phyloP scores from a whole-genome alignment of 1,140 invertebrate species.

The Procambarus clarkii region DNA sequence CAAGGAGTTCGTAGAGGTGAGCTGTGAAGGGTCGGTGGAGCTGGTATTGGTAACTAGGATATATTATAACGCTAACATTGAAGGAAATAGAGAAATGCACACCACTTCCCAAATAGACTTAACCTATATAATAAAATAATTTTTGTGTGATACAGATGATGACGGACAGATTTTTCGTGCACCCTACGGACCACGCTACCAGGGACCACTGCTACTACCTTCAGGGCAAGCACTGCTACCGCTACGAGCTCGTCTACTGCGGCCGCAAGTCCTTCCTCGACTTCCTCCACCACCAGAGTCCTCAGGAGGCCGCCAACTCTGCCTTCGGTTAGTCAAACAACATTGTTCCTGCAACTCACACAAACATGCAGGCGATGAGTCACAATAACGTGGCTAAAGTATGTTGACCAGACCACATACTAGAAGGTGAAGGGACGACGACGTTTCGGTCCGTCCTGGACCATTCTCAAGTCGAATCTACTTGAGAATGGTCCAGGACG shows the following conservation, averaged over 20 bases:
- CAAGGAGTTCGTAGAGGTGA: constrained; percentile 66
- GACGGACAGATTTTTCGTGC: constrained; percentile 71
- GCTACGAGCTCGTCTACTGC: constrained; percentile 64
- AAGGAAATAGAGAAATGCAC: too few species aligned
- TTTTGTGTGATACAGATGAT: constrained; percentile 60
- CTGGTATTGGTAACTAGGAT: too few species aligned
- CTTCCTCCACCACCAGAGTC: constrained; percentile 52
- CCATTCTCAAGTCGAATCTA: too few species aligned
- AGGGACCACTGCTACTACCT: constrained; percentile 58
- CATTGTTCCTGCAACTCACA: neutral
- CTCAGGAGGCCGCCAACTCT: neutral
- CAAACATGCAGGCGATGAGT: too few species aligned
- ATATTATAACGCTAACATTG: too few species aligned
- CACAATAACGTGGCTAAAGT: too few species aligned
- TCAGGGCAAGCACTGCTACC: constrained; percentile 48
- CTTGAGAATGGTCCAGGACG: too few species aligned
- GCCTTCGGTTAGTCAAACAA: constrained; percentile 10
- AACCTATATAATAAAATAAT: too few species aligned
- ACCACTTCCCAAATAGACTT: too few species aligned
- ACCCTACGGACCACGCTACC: constrained; percentile 60
- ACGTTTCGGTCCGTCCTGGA: too few species aligned
- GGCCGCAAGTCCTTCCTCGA: constrained; percentile 70
- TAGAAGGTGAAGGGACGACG: too few species aligned
- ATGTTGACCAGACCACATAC: too few species aligned
- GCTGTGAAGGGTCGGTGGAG: neutral